Base-by-base conservation (phyloP, 2,888 invertebrate species). In the Fabriciana adippe region DNA sequence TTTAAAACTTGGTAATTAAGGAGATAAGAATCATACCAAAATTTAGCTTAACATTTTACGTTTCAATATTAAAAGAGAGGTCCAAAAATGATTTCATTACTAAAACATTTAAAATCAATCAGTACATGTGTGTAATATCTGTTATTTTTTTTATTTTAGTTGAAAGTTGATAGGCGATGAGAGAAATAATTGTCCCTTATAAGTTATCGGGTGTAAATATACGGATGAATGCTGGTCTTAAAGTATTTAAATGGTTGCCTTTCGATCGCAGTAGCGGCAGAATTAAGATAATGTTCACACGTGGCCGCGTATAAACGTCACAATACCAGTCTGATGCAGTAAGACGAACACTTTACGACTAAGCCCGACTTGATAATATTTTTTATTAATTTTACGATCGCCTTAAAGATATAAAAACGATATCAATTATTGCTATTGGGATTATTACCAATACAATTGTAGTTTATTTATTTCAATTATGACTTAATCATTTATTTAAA, bases 201-300 rank as follows among this genome's bases (percentile, higher is more conserved):
- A 53, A 63, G 57, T 69, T 72, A 70, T 45, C n/a, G 67, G 71
- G 67, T 71, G 60, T 68, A 60, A 67, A 76, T 60, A 69, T 69
- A 67, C 71, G 71, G 68, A 74, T 15, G 41, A 61, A 16, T 72
- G 70, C 68, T 67, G 35, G 35, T 41, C 35, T 35, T 35, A 41
- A 41, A 51, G 72, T 71, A 68, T 74, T 85, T 82, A 85, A 85
- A 80, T 79, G 80, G 83, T 69, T 72, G 82, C 81, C 82, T 76
- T 75, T 79, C 81, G 83, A 84, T 86, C 83, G 81, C 81, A 84
- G 89, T 87, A 87, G 90, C 89, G 78, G 78, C 85, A 86, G 88
- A 88, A 90, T 91, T 89, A 90, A 92, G 92, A 91, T 92, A 90
- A 92, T 89, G 85, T 89, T 92, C 88, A 88, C 92, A 92, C 92